Conservation (phyloP, 2,113 vertebrate species). For the Uria lomvia region DNA sequence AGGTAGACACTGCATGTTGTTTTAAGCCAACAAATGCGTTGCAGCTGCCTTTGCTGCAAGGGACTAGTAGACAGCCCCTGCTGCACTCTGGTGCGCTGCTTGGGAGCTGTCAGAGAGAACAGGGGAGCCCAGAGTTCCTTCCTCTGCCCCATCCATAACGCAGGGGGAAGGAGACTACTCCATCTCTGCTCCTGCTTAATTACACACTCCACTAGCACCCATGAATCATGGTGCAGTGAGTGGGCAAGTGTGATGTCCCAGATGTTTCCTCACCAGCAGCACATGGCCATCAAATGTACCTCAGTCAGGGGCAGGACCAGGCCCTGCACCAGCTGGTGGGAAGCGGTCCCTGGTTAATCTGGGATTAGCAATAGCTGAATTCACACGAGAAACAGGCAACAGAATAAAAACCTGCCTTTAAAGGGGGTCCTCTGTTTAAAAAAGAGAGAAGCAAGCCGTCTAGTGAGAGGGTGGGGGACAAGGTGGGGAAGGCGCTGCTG, state of each 20-base stretch:
- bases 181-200: background rate
- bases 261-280: background rate
- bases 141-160: background rate
- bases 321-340: background rate
- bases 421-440: background rate
- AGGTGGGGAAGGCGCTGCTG: background rate
- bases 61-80: background rate
- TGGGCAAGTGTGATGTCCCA: rapidly evolving
- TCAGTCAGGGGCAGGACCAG: background rate
- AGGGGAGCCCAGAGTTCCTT: background rate
- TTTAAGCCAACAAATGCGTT: background rate
- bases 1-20: background rate
- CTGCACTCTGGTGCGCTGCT: background rate
- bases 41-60: background rate
- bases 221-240: background rate
- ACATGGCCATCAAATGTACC: background rate
- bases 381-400: background rate
- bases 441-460: background rate
- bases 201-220: background rate
- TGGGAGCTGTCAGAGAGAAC: background rate
- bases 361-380: background rate
- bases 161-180: background rate
- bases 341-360: background rate
- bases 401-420: background rate
- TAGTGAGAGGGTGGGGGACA: rapidly evolving